phyloP scores from a whole-genome alignment of 2,888 invertebrate genomes.

The Hydraecia micacea region DNA sequence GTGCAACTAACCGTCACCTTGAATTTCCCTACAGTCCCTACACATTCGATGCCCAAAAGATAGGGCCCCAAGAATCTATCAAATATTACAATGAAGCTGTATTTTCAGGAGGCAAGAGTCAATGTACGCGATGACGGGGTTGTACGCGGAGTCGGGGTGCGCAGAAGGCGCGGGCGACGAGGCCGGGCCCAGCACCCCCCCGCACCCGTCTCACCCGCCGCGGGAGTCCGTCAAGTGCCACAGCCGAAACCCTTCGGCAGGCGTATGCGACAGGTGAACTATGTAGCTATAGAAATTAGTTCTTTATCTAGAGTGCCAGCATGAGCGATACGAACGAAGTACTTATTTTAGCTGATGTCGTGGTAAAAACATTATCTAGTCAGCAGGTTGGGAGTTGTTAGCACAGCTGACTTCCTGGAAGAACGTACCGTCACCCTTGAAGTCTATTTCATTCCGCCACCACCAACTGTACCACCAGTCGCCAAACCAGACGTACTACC shows the following conservation, averaged over 20 bases:
- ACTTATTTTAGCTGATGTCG: background rate
- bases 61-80: background rate
- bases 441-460: background rate
- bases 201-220: slow-evolving; percentile 80
- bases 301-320: background rate
- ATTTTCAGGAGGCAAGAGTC: slow-evolving; percentile 94
- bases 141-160: slow-evolving; percentile 94
- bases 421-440: background rate
- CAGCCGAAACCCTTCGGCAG: slow-evolving; percentile 95
- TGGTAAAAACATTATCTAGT: background rate
- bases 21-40: background rate
- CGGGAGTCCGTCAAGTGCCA: slow-evolving; percentile 92
- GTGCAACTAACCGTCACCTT: background rate
- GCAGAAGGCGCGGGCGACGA: slow-evolving; percentile 90
- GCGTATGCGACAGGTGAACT: slow-evolving; percentile 92
- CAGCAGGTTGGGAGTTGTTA: background rate
- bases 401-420: background rate
- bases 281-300: background rate
- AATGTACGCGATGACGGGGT: slow-evolving; percentile 96
- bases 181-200: slow-evolving; percentile 87
- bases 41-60: background rate
- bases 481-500: background rate
- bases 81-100: slow-evolving; percentile 26
- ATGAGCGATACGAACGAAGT: background rate
- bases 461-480: background rate